Evolutionary conservation across 92 coral and sea anemone genomes (phyloP), one percentile per base, ranked within the genome.

Genomic region (Phenganax stokvisi): DNA sequence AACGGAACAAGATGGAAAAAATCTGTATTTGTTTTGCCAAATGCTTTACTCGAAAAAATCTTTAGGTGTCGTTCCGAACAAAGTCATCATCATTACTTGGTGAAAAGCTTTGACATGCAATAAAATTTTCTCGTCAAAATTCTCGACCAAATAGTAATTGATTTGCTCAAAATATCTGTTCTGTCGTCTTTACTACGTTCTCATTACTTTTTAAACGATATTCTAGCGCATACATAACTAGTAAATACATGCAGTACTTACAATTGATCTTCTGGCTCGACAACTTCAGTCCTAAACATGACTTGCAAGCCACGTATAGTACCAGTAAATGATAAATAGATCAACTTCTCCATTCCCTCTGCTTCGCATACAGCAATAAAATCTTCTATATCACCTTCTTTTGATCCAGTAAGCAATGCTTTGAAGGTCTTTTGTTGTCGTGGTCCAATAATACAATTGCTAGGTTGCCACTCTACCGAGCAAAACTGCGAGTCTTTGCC

Each of bases 251-350:
- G 7, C 58, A 72, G 65, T 27, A 79, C 83, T 79, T 56, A 79
- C 83, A 20, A 28, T 65, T 79, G 58, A 79, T 63, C 60, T n/a
- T 27, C 51, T 29, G 30, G 10, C 29, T 62, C 60, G 55, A 12
- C 61, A 65, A 61, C 56, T 44, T 51, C 83, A 2, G 83, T 79
- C 54, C 83, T 62, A 64, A 88, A 90, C 6, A 90, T 88, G n/a
- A 94, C 97, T 75, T 89, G 83, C 27, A 94, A 85, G 15, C 98
- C 98, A 66, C 90, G 89, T 29, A 94, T 90, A 72, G 89, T 92
- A 11, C 91, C 90, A 28, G 86, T 69, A 56, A 94, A 88, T 28
- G 90, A 83, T 79, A 94, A 87, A 89, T 87, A 86, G 66, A 94
- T 62, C 2, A 97, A 93, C 53, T 81, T 86, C 52, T 87, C 88